Percentiles rank a stretch among this genome's conserved stretches.
Conservation (phyloP, 2,888 invertebrate genomes). For the Netelia fuscicornis region DNA sequence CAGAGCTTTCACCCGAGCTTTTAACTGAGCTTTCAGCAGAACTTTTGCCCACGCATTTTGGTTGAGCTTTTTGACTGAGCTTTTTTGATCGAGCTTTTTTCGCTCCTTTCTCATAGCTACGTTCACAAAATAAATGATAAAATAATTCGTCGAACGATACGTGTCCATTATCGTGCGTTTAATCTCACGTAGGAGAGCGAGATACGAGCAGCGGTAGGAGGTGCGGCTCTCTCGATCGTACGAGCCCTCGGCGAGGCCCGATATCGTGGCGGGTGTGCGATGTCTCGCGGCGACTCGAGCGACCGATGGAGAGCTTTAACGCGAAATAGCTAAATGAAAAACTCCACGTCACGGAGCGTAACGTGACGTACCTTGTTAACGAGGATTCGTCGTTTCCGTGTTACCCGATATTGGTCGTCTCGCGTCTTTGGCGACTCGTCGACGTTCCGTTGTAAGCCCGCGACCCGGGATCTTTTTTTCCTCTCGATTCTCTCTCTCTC, state of each 20-base stretch:
- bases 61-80: too few species aligned
- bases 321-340: constrained; percentile 57
- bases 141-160: too few species aligned
- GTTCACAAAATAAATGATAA: too few species aligned
- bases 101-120: too few species aligned
- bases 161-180: too few species aligned
- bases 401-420: constrained; percentile 9
- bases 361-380: constrained; percentile 62
- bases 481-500: neutral
- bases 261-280: constrained; percentile 3
- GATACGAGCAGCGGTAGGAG: neutral
- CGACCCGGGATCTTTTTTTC: constrained; percentile 36
- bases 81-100: too few species aligned
- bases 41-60: too few species aligned
- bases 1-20: too few species aligned
- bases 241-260: constrained; percentile 6
- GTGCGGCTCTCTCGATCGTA: constrained; percentile 28
- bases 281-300: neutral
- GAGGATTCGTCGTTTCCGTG: constrained; percentile 29
- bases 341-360: constrained; percentile 29
- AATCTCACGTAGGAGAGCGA: too few species aligned
- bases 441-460: constrained; percentile 32
- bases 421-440: constrained; percentile 10
- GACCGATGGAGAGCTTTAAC: constrained; percentile 34
- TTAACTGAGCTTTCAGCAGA: too few species aligned